phyloP scores from a whole-genome alignment of 2,888 invertebrate genomes.

The Cheilosia variabilis region DNA sequence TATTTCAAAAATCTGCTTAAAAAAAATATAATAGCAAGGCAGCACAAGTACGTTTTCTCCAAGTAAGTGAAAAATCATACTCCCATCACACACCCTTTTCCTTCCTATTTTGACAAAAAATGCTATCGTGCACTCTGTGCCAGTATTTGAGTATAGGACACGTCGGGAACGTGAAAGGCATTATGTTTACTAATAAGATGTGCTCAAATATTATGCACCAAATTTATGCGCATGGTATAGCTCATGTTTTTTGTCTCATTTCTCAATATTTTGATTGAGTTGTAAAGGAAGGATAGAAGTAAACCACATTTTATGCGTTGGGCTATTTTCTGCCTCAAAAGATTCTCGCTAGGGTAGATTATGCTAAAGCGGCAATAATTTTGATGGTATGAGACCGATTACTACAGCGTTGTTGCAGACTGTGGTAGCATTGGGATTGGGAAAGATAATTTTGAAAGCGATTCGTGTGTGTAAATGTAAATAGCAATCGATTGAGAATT shows the following conservation, averaged over 20 bases:
- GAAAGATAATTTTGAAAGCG: background rate
- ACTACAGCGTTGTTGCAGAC: conserved; percentile 22
- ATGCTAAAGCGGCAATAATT: too few species aligned
- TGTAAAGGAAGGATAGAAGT: conserved; percentile 26
- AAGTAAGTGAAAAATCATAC: conserved; percentile 18
- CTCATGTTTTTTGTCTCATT: background rate
- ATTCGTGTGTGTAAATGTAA: conserved; percentile 21
- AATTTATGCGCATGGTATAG: conserved; percentile 12
- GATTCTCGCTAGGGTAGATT: too few species aligned
- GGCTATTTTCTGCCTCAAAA: background rate
- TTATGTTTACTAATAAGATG: conserved; percentile 26
- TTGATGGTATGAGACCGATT: conserved; percentile 19
- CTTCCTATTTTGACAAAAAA: background rate
- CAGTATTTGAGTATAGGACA: background rate
- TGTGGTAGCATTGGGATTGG: background rate
- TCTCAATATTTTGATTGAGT: conserved; percentile 41
- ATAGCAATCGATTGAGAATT: conserved; percentile 20
- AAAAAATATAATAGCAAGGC: conserved; percentile 22
- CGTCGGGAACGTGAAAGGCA: background rate
- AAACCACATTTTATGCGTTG: conserved; percentile 28
- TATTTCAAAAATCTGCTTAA: conserved; percentile 23
- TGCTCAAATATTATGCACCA: conserved; percentile 15
- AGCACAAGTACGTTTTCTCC: background rate
- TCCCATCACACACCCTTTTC: conserved; percentile 9
- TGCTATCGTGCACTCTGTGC: background rate